A percentile compares a stretch with the other conserved stretches of the same genome.
Evolutionary conservation across 2,113 vertebrate species (phyloP).

Genomic region (Cavia aperea): DNA sequence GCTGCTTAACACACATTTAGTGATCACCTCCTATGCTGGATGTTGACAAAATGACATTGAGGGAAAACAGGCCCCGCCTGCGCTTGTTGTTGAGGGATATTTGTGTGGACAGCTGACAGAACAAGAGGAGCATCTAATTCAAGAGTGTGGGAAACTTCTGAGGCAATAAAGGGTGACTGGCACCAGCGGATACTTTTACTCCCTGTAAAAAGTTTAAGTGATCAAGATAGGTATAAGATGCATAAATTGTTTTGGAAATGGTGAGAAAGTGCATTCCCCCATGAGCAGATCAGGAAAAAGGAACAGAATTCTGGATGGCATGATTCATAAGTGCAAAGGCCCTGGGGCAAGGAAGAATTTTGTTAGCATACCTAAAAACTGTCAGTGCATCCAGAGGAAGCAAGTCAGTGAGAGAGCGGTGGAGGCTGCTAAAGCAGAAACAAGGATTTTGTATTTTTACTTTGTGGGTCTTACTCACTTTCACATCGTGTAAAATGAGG

Average conservation of each 20-base stretch:
- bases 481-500: not conserved
- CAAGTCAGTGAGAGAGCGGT: too few relatives aligned
- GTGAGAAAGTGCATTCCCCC: not conserved
- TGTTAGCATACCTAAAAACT: too few relatives aligned
- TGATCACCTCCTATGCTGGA: not conserved
- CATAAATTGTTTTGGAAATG: not conserved
- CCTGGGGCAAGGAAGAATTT: not conserved
- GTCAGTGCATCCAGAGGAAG: fast-evolving
- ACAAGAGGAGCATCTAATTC: not conserved
- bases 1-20: not conserved
- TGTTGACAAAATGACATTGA: not conserved
- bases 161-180: not conserved
- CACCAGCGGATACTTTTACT: not conserved
- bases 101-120: not conserved
- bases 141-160: not conserved
- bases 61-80: not conserved
- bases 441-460: fast-evolving
- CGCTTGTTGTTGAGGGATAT: not conserved
- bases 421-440: not conserved
- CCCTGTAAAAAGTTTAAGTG: not conserved
- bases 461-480: not conserved
- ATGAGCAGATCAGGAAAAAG: not conserved
- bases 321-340: not conserved
- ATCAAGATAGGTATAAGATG: not conserved
- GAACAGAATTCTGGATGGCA: not conserved